These are phyloP conservation scores for Bucco capensis DNA, from an alignment of 2,113 vertebrate genomes.

Conservation along the genomic window DNA sequence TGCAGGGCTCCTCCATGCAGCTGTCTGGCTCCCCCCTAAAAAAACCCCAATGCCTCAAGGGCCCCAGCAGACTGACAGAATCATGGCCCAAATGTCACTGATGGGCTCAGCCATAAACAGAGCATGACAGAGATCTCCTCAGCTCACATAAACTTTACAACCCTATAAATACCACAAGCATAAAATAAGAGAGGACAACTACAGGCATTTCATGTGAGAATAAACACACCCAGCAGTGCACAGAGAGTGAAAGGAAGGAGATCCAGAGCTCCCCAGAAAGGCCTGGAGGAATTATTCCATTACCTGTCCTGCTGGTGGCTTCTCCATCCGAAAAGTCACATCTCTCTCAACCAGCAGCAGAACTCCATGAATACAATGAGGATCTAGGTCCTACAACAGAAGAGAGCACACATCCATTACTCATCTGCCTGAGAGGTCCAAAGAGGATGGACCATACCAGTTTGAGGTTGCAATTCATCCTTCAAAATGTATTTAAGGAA, in stretches of 20 bases:
- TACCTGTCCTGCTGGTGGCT: constrained; percentile 80
- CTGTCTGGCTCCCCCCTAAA: neutral
- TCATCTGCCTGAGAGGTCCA: neutral
- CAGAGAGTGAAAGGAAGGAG: neutral
- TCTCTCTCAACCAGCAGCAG: constrained; percentile 82
- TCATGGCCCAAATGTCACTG: neutral
- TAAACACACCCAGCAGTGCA: neutral
- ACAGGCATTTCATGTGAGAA: neutral
- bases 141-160: neutral
- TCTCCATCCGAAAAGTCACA: constrained; percentile 69
- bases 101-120: neutral
- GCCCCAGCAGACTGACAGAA: neutral
- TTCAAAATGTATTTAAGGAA: neutral
- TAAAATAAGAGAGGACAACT: neutral
- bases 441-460: neutral
- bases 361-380: constrained; percentile 79
- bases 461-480: neutral
- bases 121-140: neutral
- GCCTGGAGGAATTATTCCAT: neutral
- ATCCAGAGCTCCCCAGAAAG: neutral
- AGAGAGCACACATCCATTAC: neutral
- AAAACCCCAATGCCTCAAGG: neutral
- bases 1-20: neutral
- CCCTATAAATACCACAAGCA: neutral
- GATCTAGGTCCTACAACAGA: constrained; percentile 66